A percentile compares a stretch with the other conserved stretches of the same genome.
phyloP scores from a whole-genome alignment of 1,140 invertebrate species.

The Eueides isabella region DNA sequence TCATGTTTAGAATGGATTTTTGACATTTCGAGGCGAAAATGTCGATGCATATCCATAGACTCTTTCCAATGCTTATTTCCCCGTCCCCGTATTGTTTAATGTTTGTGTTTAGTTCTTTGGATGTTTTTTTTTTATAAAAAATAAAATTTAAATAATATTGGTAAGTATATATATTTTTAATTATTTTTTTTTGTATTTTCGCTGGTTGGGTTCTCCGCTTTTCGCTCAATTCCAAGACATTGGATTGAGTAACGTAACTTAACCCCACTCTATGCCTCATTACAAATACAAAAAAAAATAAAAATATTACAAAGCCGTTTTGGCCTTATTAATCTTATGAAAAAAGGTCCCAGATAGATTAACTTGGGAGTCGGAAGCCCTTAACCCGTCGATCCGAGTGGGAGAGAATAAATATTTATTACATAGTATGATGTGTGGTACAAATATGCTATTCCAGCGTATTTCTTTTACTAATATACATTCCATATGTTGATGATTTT shows the following conservation, averaged over 20 bases:
- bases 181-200: too few relatives aligned
- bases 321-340: constrained; percentile 41
- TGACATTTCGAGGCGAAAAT: constrained; percentile 11
- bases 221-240: too few relatives aligned
- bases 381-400: constrained; percentile 57
- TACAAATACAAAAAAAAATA: not conserved
- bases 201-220: too few relatives aligned
- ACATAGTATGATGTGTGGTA: constrained; percentile 29
- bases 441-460: not conserved
- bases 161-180: too few relatives aligned
- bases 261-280: too few relatives aligned
- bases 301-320: constrained; percentile 14
- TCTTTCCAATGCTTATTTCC: not conserved
- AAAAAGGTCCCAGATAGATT: constrained; percentile 44
- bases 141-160: too few relatives aligned
- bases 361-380: constrained; percentile 43
- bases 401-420: constrained; percentile 68
- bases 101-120: too few relatives aligned
- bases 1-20: constrained; percentile 12
- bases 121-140: too few relatives aligned
- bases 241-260: too few relatives aligned
- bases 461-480: not conserved
- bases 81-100: too few relatives aligned
- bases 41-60: constrained; percentile 24
- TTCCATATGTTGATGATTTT: not conserved